Conservation (phyloP, 2,888 invertebrate genomes). For the Plebejus anna region DNA sequence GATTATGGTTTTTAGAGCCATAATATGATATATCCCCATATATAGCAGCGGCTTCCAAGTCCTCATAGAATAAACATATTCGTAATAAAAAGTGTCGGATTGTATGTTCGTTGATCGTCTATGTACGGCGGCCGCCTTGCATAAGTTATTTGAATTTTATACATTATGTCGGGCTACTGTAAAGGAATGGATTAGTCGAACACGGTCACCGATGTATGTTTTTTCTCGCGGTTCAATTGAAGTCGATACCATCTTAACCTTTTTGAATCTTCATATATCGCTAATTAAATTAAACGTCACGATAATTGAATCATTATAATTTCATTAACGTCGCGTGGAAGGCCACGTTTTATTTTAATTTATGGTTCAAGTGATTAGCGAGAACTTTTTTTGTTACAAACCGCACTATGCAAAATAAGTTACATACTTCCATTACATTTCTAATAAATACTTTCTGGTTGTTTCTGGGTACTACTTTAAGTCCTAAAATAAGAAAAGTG, state of each 20-base stretch:
- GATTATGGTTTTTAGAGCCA: neutral
- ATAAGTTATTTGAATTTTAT: conserved; percentile 27
- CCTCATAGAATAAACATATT: conserved; percentile 14
- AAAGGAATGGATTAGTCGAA: conserved; percentile 13
- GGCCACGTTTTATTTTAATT: neutral
- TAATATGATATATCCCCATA: conserved; percentile 21
- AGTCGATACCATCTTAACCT: neutral
- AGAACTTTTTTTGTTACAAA: neutral
- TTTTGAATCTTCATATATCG: neutral
- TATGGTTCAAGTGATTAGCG: neutral
- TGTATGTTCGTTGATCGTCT: neutral
- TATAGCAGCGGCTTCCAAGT: neutral
- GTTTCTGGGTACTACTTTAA: too few species aligned
- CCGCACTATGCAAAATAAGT: neutral
- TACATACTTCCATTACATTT: too few species aligned
- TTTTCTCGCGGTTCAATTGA: conserved; percentile 7
- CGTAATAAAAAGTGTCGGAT: conserved; percentile 16
- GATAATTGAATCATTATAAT: conserved; percentile 9
- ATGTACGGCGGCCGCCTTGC: conserved; percentile 11
- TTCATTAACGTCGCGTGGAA: neutral
- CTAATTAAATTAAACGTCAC: neutral
- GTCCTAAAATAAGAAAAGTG: too few species aligned
- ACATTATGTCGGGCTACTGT: neutral
- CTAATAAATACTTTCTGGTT: too few species aligned
- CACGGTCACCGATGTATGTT: neutral